Evolutionary conservation across 2,888 invertebrate species (phyloP), one percentile per base, ranked within the genome.

Genomic region (Ectemnius continuus): DNA sequence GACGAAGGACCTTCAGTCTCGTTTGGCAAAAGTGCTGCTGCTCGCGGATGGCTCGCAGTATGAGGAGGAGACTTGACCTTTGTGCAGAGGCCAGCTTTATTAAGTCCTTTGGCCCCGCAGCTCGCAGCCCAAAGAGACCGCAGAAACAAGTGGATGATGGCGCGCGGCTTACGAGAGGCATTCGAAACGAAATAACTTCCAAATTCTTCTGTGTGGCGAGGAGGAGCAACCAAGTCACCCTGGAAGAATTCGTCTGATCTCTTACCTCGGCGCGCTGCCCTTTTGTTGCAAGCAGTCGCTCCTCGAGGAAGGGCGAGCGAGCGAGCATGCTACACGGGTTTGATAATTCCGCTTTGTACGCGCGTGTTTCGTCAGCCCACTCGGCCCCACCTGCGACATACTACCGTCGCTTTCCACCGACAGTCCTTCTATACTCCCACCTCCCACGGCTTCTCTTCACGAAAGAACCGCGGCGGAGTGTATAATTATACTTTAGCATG

Each of bases 81-180:
- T 88, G 86, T 87, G 79, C 77, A n/a, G 60, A 73, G 78, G 75
- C 82, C 83, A 84, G 87, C 87, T 86, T 88, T 89, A 88, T 88
- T 88, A 88, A 87, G 86, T 85, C 85, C 85, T 88, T 88, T 86
- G 83, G 83, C 66, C 36, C 36, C 36, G 36, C 8, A 8, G 8
- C 36, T 36, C 36, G 8, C 69, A 66, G 75, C 64, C 79, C 67
- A 75, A 76, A 77, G 70, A 73, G 68, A 73, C 58, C 57, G 70
- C 75, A 73, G 75, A 79, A 78, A 80, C 78, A 48, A 56, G 66
- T 36, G 80, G 75, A 79, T 67, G 80, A 77, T 83, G 75, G 78
- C 73, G 66, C 62, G 73, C 56, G 68, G 71, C 60, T 73, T 65
- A 72, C 70, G 70, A 73, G 69, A 78, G 77, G 77, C 78, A 80